Evolutionary conservation across 2,797 vertebrate genomes (phyloP).

Genomic region (Muscicapa striata): DNA sequence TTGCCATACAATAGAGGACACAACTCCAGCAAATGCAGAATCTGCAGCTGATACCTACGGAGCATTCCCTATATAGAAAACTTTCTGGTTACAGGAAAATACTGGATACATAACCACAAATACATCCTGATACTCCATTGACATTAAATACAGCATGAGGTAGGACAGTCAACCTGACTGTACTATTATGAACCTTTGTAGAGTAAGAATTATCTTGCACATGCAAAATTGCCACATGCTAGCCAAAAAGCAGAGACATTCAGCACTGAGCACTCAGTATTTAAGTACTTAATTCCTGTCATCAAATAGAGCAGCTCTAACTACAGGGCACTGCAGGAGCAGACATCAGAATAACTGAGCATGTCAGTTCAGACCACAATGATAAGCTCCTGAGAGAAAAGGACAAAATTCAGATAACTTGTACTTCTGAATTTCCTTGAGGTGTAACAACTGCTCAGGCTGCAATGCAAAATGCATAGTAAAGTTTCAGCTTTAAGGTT

Average conservation of each 20-base stretch:
- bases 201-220: not conserved
- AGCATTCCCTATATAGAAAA: not conserved
- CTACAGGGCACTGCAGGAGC: not conserved
- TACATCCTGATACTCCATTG: not conserved
- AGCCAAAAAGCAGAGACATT: not conserved
- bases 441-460: not conserved
- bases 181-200: not conserved
- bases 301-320: not conserved
- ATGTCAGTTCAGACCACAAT: not conserved
- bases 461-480: not conserved
- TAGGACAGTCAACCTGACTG: not conserved
- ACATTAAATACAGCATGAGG: not conserved
- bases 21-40: not conserved
- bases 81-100: not conserved
- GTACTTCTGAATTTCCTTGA: not conserved
- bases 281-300: conserved; percentile 31
- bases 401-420: not conserved
- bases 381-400: conserved; percentile 28
- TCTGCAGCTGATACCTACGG: not conserved
- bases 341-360: not conserved
- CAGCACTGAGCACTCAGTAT: not conserved
- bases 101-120: not conserved
- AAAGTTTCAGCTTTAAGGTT: not conserved
- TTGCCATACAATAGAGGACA: not conserved
- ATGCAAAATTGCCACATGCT: not conserved